Evolutionary conservation across 2,888 invertebrate species (phyloP), one percentile per base, ranked within the genome.

Genomic region (Acholoe squamosa): DNA sequence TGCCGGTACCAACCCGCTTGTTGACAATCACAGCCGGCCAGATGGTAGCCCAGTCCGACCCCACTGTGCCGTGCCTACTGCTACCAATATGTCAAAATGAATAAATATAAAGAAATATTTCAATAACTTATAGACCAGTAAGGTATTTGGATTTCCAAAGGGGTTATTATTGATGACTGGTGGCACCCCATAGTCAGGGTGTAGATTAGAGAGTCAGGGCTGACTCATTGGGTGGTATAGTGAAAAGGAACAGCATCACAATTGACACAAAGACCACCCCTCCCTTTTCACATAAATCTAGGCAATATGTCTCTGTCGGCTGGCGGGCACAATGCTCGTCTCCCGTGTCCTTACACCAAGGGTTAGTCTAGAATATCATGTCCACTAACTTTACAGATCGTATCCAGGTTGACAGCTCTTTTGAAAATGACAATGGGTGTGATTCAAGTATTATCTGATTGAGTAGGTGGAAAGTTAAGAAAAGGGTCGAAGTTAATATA

Each of bases 211-310:
- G 25, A 3, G 28, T 76, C 31, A 16, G 31, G 28, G 25, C 28
- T 76, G 76, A 76, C 28, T 76, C 76, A 76, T 31, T 28, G 16
- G 76, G 61, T 12, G 22, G 43, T 43, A n/a, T n/a, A 25, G 76
- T 76, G 76, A 76, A 76, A 14, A 22, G 61, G 61, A 25, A 25
- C 76, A 25, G 76, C 76, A 76, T 76, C 76, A 76, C 76, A 76
- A 76, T 76, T 31, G 76, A 76, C 76, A 76, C 76, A 76, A 76
- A 76, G 76, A 28, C 25, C n/a, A 3, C 43, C 43, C 10, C 43
- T 14, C 61, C 61, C 22, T 14, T 61, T 61, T n/a, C 61, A 19
- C 14, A 61, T 14, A 61, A 3, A 61, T n/a, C 61, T 61, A n/a
- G 19, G 61, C 61, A 61, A n/a, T 61, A 61, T 61, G 61, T 61